Percentiles rank a stretch among this genome's conserved stretches.
These are phyloP conservation scores for Galaxea fascicularis DNA, from an alignment of 92 coral and sea anemone genomes.

Conservation along the genomic window DNA sequence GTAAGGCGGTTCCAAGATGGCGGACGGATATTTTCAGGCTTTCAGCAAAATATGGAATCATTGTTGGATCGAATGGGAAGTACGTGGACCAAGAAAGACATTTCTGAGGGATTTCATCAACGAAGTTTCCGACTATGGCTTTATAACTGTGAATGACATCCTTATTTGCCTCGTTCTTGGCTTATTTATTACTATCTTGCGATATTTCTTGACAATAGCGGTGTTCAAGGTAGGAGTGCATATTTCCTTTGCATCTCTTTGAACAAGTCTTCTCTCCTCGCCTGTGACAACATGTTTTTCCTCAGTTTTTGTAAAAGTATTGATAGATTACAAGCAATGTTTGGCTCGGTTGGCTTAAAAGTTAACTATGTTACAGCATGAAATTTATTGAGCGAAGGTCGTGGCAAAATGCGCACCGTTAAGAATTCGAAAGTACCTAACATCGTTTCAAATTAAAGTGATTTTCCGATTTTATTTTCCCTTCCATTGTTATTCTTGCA, in stretches of 20 bases:
- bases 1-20: constrained; percentile 61
- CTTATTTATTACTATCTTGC: constrained; percentile 78
- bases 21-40: constrained; percentile 74
- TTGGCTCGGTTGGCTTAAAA: not conserved
- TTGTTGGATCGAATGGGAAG: constrained; percentile 73
- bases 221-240: constrained; percentile 73
- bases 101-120: constrained; percentile 78
- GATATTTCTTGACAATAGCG: constrained; percentile 63
- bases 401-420: not conserved
- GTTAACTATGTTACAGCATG: not conserved
- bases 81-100: constrained; percentile 70
- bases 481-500: not conserved
- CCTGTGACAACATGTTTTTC: not conserved
- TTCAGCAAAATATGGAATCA: constrained; percentile 76
- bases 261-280: not conserved
- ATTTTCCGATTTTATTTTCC: not conserved
- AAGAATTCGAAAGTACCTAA: not conserved
- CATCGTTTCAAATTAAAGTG: not conserved
- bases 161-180: constrained; percentile 64
- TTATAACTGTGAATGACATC: constrained; percentile 71
- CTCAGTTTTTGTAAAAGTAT: not conserved
- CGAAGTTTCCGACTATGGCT: constrained; percentile 72
- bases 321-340: not conserved
- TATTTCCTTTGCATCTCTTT: not conserved
- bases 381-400: constrained; percentile 17